Evolutionary conservation across 2,888 invertebrate species (phyloP).

Genomic region (Ectemnius continuus): DNA sequence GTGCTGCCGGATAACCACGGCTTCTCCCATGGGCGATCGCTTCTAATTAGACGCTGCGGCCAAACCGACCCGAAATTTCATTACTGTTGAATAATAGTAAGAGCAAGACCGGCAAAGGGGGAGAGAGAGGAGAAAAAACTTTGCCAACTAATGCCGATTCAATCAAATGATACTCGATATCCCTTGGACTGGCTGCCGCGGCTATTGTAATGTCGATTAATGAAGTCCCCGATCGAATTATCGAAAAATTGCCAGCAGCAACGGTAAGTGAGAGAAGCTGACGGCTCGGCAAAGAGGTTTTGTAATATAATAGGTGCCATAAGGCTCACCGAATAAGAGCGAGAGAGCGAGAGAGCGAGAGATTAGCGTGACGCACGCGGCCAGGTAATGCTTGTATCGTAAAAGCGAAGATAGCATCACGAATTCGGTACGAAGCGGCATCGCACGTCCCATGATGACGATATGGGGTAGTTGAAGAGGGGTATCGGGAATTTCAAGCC

Average conservation of each 20-base stretch:
- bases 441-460: conserved; percentile 13
- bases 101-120: too few relatives aligned
- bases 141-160: conserved; percentile 24
- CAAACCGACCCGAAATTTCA: conserved; percentile 29
- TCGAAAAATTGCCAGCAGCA: not conserved
- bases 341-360: conserved; percentile 46
- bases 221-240: conserved; percentile 1
- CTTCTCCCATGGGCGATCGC: conserved; percentile 51
- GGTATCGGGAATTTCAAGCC: conserved; percentile 67
- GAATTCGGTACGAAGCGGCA: conserved; percentile 19
- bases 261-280: not conserved
- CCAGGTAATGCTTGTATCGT: conserved; percentile 45
- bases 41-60: conserved; percentile 51
- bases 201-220: too few relatives aligned
- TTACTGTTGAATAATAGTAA: conserved; percentile 30
- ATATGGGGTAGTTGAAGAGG: not conserved
- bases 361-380: conserved; percentile 55
- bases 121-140: conserved; percentile 28
- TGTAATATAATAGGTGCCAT: conserved; percentile 54
- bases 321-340: conserved; percentile 45
- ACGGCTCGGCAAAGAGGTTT: not conserved
- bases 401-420: conserved; percentile 54
- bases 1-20: conserved; percentile 53
- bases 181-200: not conserved
- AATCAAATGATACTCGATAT: conserved; percentile 16